Evolutionary conservation across 2,888 invertebrate species (phyloP), one percentile per base, ranked within the genome.

Genomic region (Sisyra nigra): DNA sequence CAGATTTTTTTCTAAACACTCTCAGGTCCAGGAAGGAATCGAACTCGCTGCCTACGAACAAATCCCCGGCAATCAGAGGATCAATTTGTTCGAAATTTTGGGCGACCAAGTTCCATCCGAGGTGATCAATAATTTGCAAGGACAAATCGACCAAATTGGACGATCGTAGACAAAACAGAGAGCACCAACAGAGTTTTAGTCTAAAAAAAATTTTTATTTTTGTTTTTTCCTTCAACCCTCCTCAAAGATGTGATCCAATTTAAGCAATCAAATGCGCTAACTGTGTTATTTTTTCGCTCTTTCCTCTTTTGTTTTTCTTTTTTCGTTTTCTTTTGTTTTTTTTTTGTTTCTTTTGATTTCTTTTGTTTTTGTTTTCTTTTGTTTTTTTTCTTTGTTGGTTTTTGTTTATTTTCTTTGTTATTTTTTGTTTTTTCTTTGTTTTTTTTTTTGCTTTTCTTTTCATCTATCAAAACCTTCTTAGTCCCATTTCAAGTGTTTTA

Each of bases 31-130:
- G 65, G 85, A 86, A 63, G 86, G 86, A 44, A 83, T 87, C 50
- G 85, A 87, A 63, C 63, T 87, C 55, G 85, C 83, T 3, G 86
- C 86, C 4, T 85, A 84, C 62, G 86, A 87, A 63, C 80, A 81
- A 50, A 87, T 88, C 55, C 87, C 87, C 54, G 84, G 80, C 48
- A 77, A 84, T 65, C 85, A 87, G 63, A 74, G 76, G 56, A 81
- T 88, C 62, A 80, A 86, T 62, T 69, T 87, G n/a, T 79, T 73
- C 59, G 81, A 85, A 60, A 83, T 87, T 54, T 70, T 88, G 45
- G 86, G 86, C 7, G 85, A 83, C 58, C 83, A 85, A 60, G 80
- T 88, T 47, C 88, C 88, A 7, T 76, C 79, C 37, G 88, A 88
- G 66, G 88, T 88, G 32, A 83, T 88, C 59, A 84, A 80, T 69